phyloP scores from a whole-genome alignment of 1,140 invertebrate species.

The Drosophila ficusphila region DNA sequence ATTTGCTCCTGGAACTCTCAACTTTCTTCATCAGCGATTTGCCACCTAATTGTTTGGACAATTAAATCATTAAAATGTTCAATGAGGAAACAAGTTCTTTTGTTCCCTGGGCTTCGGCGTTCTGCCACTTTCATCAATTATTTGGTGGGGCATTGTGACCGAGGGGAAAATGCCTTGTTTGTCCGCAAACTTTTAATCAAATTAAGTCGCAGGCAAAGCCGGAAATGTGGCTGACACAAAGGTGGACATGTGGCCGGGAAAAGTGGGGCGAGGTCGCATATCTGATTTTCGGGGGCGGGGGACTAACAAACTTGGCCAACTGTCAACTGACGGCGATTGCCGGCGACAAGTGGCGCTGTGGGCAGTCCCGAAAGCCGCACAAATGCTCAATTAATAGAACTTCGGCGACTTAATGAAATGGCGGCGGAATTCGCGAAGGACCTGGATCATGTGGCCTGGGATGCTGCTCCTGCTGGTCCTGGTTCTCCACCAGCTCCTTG shows the following conservation, averaged over 20 bases:
- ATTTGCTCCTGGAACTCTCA: slow-evolving; percentile 4
- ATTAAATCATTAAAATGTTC: slow-evolving; percentile 73
- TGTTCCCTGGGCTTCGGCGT: slow-evolving; percentile 30
- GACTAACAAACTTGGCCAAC: slow-evolving; percentile 54
- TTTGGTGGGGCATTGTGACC: not conserved
- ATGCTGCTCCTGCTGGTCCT: not conserved
- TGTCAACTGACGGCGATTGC: slow-evolving; percentile 63
- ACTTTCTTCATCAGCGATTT: slow-evolving; percentile 50
- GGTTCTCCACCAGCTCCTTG: slow-evolving; percentile 14
- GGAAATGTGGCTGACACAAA: slow-evolving; percentile 71
- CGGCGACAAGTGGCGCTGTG: slow-evolving; percentile 68
- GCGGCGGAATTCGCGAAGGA: slow-evolving; percentile 35
- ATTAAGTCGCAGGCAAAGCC: slow-evolving; percentile 73
- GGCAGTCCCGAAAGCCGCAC: slow-evolving; percentile 64
- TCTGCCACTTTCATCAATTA: slow-evolving; percentile 53
- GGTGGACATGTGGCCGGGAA: slow-evolving; percentile 60
- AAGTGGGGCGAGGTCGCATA: not conserved
- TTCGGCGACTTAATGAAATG: slow-evolving; percentile 69
- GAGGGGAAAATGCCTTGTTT: slow-evolving; percentile 35
- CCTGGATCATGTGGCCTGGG: slow-evolving; percentile 67
- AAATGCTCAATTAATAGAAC: slow-evolving; percentile 82
- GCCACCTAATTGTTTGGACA: slow-evolving; percentile 69
- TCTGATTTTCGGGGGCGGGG: too few relatives aligned
- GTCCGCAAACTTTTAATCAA: slow-evolving; percentile 77
- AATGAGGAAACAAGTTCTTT: slow-evolving; percentile 42